Evolutionary conservation across 2,797 vertebrate species (phyloP).

Genomic region (Discoglossus pictus): DNA sequence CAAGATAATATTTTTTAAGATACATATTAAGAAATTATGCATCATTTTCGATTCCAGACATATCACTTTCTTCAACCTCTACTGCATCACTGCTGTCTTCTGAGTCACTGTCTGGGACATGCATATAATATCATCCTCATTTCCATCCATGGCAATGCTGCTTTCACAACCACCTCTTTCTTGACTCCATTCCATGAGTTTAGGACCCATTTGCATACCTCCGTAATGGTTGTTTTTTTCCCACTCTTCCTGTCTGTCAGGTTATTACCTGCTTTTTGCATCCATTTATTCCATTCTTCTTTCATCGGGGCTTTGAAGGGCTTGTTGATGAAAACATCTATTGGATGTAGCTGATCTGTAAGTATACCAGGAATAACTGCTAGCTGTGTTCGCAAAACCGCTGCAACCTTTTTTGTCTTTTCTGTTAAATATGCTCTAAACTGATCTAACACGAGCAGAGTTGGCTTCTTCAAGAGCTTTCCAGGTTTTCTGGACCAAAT

Average conservation of each 20-base stretch:
- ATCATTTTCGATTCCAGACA: conserved; percentile 1
- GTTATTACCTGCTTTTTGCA: too few relatives aligned
- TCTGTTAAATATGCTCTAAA: conserved; percentile 2
- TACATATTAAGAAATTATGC: background rate
- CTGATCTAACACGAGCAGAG: background rate
- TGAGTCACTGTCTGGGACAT: conserved; percentile 1
- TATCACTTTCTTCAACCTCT: background rate
- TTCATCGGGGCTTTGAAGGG: background rate
- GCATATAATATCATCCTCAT: background rate
- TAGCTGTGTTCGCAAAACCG: background rate
- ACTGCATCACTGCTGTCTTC: background rate
- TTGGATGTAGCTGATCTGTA: background rate
- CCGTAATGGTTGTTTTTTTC: too few relatives aligned
- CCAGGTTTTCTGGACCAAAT: conserved; percentile 5
- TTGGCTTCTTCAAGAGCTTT: background rate
- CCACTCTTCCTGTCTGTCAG: too few relatives aligned
- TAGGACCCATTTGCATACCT: too few relatives aligned
- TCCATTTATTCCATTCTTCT: conserved; percentile 11
- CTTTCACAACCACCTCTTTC: conserved; percentile 3
- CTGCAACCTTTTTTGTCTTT: conserved; percentile 1
- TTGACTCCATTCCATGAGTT: too few relatives aligned
- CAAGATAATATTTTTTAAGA: background rate
- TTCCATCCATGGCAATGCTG: conserved; percentile 8
- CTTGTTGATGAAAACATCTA: conserved; percentile 4
- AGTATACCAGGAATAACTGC: background rate